phyloP scores from a whole-genome alignment of 1,140 invertebrate species.

The Drosophila kikkawai region DNA sequence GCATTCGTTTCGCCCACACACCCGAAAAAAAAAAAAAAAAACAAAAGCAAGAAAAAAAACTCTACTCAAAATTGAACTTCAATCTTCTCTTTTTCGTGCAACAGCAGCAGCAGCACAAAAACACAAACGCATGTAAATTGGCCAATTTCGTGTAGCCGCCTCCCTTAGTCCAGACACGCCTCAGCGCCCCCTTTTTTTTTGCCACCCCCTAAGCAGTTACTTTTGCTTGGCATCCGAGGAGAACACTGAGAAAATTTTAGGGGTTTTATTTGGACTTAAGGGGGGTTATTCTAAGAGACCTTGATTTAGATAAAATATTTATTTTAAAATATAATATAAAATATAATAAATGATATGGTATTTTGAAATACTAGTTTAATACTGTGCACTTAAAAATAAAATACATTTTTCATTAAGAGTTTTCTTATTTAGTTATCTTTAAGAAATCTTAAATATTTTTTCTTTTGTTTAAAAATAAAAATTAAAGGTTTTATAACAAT shows the following conservation, averaged over 20 bases:
- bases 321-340: too few species aligned
- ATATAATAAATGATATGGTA: too few species aligned
- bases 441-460: neutral
- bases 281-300: neutral
- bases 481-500: too few species aligned
- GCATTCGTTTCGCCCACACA: conserved; percentile 53
- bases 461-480: neutral
- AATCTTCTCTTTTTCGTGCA: conserved; percentile 51
- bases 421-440: neutral
- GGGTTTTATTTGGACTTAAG: neutral
- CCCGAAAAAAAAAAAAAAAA: conserved; percentile 8
- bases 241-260: neutral
- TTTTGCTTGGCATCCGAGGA: conserved; percentile 11
- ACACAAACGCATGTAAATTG: conserved; percentile 79
- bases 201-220: conserved; percentile 13
- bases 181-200: neutral
- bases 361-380: too few species aligned
- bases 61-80: conserved; percentile 66
- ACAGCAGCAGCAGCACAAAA: conserved; percentile 38
- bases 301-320: neutral
- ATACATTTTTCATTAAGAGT: neutral
- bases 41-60: neutral
- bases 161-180: conserved; percentile 37
- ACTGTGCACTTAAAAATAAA: neutral
- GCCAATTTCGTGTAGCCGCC: conserved; percentile 67